Conservation (phyloP, 2,888 invertebrate species). For the Archaeoteleia sp. region DNA sequence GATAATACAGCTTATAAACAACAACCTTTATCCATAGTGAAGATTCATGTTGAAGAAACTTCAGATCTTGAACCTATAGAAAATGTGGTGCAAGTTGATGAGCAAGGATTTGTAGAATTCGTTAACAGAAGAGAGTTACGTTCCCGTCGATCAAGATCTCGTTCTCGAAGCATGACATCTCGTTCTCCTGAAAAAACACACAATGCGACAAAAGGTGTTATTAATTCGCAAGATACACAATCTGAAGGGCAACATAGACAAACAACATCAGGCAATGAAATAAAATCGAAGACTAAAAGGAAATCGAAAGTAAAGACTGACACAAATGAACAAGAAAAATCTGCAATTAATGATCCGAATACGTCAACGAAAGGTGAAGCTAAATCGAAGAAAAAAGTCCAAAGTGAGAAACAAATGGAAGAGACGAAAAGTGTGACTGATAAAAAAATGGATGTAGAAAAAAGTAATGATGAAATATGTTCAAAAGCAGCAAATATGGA, state of each 20-base stretch:
- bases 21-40: constrained; percentile 56
- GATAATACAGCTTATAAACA: constrained; percentile 25
- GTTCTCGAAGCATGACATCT: constrained; percentile 61
- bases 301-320: too few relatives aligned
- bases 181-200: constrained; percentile 36
- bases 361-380: too few relatives aligned
- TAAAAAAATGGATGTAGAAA: neutral
- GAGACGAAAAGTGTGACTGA: constrained; percentile 13
- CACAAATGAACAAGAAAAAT: too few relatives aligned
- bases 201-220: constrained; percentile 22
- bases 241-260: too few relatives aligned
- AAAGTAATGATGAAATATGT: too few relatives aligned
- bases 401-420: constrained; percentile 15
- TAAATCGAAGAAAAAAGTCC: neutral
- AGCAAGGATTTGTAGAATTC: constrained; percentile 76
- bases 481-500: too few relatives aligned
- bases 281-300: constrained; percentile 30
- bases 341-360: too few relatives aligned
- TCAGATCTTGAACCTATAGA: constrained; percentile 65
- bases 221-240: too few relatives aligned
- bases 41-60: constrained; percentile 65
- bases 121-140: constrained; percentile 74
- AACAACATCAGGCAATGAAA: constrained; percentile 24
- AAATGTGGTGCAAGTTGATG: constrained; percentile 67
- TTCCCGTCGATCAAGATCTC: constrained; percentile 71